These are phyloP conservation scores for Agrypnia vestita DNA, from an alignment of 1,140 invertebrate genomes.

Conservation along the genomic window DNA sequence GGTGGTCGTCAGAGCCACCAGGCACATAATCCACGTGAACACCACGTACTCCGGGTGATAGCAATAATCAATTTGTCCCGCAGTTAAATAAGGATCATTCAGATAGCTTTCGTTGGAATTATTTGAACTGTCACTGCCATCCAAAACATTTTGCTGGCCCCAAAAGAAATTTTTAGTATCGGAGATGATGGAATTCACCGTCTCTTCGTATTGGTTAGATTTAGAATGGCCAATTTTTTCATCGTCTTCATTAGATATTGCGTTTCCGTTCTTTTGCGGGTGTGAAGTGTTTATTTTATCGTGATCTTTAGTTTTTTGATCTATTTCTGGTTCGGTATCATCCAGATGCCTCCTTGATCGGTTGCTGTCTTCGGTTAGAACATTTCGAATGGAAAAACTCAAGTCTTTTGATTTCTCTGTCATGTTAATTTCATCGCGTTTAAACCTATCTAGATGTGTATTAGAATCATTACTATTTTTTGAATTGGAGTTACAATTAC, in stretches of 20 bases:
- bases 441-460: neutral
- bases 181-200: constrained; percentile 19
- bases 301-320: neutral
- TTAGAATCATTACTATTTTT: neutral
- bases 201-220: constrained; percentile 9
- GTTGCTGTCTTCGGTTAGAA: neutral
- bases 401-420: neutral
- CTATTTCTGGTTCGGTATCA: constrained; percentile 3
- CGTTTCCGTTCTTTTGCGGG: constrained; percentile 2
- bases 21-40: constrained; percentile 94
- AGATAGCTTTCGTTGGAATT: neutral
- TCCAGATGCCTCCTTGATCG: neutral
- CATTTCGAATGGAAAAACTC: neutral
- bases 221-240: constrained; percentile 8
- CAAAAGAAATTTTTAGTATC: constrained; percentile 13
- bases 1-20: constrained; percentile 92
- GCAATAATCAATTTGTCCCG: constrained; percentile 65
- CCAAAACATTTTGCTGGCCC: neutral
- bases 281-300: neutral
- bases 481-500: constrained; percentile 13
- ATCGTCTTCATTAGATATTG: constrained; percentile 7
- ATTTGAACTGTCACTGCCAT: neutral
- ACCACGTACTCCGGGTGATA: constrained; percentile 90
- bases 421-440: neutral
- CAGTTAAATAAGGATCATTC: neutral